A percentile compares a stretch with the other conserved stretches of the same genome.
phyloP scores from a whole-genome alignment of 2,113 vertebrate genomes.

The Thamnophis sirtalis region DNA sequence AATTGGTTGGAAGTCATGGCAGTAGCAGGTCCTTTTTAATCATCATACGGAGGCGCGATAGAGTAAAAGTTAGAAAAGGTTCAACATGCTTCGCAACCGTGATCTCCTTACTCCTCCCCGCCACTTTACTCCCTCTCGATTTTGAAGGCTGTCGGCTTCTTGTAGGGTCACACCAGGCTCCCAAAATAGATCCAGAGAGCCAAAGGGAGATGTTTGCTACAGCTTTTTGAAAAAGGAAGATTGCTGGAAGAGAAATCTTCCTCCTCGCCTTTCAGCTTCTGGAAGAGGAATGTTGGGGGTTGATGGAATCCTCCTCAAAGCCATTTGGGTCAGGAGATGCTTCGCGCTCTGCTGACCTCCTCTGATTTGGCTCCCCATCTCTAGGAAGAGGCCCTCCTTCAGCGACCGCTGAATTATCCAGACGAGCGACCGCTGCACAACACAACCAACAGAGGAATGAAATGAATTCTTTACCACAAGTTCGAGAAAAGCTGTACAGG shows the following conservation, averaged over 20 bases:
- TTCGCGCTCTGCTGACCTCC: conserved; percentile 40
- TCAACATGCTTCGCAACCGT: background rate
- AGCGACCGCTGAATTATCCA: background rate
- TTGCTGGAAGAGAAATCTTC: background rate
- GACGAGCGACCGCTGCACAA: background rate
- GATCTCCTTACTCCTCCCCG: background rate
- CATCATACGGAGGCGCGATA: background rate
- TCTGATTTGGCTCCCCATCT: conserved; percentile 29
- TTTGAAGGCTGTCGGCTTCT: background rate
- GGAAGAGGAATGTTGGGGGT: conserved; percentile 20
- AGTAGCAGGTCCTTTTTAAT: background rate
- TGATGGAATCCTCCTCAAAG: conserved; percentile 49
- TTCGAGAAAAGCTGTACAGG: background rate
- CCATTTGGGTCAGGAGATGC: conserved; percentile 24
- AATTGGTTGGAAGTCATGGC: background rate
- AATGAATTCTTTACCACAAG: background rate
- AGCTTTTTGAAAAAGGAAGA: background rate
- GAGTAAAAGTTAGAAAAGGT: background rate
- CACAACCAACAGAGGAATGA: background rate
- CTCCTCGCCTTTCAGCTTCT: background rate
- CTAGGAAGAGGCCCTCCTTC: conserved; percentile 24
- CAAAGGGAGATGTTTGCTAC: background rate
- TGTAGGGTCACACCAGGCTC: background rate
- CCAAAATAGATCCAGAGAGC: background rate
- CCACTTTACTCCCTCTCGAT: background rate